phyloP scores from a whole-genome alignment of 2,888 invertebrate genomes.

The Sussaba pulchella region DNA sequence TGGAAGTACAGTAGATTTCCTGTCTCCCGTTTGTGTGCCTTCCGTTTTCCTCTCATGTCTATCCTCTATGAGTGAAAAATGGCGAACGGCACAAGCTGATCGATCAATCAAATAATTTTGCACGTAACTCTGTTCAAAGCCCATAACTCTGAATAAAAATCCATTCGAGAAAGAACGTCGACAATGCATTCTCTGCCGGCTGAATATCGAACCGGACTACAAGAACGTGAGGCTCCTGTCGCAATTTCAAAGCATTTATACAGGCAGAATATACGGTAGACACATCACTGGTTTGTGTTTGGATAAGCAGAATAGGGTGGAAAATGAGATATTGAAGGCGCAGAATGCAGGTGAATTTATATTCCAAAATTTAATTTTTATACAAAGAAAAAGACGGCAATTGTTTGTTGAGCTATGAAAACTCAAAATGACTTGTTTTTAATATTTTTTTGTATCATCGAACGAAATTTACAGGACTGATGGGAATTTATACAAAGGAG shows the following conservation, averaged over 20 bases:
- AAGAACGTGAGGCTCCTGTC: constrained; percentile 96
- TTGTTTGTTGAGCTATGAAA: background rate
- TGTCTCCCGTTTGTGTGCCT: too few relatives aligned
- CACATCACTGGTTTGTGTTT: constrained; percentile 97
- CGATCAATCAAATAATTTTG: background rate
- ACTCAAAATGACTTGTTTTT: background rate
- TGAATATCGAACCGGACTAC: constrained; percentile 93
- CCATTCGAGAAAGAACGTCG: constrained; percentile 91
- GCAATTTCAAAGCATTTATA: constrained; percentile 98
- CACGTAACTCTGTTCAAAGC: constrained; percentile 69
- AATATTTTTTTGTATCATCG: background rate
- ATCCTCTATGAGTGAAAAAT: too few relatives aligned
- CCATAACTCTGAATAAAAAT: constrained; percentile 85
- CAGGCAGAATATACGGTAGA: constrained; percentile 95
- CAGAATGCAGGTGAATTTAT: constrained; percentile 88
- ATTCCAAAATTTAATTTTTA: background rate
- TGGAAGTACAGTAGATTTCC: too few relatives aligned
- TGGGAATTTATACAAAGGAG: constrained; percentile 94
- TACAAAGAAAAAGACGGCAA: background rate
- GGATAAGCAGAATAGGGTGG: constrained; percentile 91
- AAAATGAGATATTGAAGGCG: constrained; percentile 90
- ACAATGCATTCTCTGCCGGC: constrained; percentile 93
- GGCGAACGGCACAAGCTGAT: too few relatives aligned
- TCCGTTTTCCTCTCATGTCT: too few relatives aligned
- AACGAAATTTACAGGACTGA: constrained; percentile 86